Evolutionary conservation across 1,140 invertebrate genomes (phyloP).

Genomic region (Goniozus legneri): DNA sequence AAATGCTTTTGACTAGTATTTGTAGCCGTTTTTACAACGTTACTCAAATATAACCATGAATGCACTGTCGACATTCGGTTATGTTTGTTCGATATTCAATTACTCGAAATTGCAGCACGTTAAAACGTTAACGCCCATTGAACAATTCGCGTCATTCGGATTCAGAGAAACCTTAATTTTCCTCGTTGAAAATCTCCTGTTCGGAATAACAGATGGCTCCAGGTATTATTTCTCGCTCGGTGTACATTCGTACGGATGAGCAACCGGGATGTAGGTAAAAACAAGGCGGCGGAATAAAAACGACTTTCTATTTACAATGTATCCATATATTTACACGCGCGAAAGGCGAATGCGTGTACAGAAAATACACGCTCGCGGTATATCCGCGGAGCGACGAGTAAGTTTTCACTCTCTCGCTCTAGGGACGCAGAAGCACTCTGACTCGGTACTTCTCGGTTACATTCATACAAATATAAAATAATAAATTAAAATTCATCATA

Average conservation of each 20-base stretch:
- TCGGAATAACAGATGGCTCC: too few relatives aligned
- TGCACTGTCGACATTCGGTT: too few relatives aligned
- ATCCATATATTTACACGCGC: conserved; percentile 47
- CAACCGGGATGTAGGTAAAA: background rate
- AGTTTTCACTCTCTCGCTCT: too few relatives aligned
- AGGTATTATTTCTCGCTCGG: conserved; percentile 1
- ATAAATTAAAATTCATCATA: conserved; percentile 43
- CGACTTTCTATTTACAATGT: conserved; percentile 43
- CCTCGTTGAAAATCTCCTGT: too few relatives aligned
- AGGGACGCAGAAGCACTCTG: conserved; percentile 2
- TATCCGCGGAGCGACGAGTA: conserved; percentile 36
- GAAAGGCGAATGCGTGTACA: conserved; percentile 27
- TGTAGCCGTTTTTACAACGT: too few relatives aligned
- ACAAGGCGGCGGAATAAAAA: conserved; percentile 12
- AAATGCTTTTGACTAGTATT: too few relatives aligned
- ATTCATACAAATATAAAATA: conserved; percentile 38
- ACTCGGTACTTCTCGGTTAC: conserved; percentile 1
- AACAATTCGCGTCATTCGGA: too few relatives aligned
- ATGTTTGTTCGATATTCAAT: too few relatives aligned
- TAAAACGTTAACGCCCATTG: too few relatives aligned
- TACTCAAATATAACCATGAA: too few relatives aligned
- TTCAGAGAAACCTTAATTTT: too few relatives aligned
- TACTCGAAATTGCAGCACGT: too few relatives aligned
- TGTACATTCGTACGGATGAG: conserved; percentile 6
- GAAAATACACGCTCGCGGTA: conserved; percentile 24